phyloP scores from a whole-genome alignment of 2,113 vertebrate genomes.

The Cephalopholis sonnerati region DNA sequence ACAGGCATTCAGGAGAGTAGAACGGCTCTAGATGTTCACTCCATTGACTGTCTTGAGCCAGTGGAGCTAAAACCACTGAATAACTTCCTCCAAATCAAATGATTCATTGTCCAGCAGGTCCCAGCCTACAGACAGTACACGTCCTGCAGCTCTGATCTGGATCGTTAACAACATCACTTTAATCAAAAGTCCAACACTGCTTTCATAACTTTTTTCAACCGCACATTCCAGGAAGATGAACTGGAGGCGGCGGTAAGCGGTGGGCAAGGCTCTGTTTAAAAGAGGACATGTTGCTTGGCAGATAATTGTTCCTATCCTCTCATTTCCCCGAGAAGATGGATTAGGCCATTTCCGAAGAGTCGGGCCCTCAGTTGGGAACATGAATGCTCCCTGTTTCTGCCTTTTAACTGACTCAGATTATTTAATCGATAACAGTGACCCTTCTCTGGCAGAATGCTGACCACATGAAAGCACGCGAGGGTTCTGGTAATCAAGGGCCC shows the following conservation, averaged over 20 bases:
- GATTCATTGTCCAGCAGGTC: conserved; percentile 39
- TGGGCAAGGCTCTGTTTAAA: conserved; percentile 52
- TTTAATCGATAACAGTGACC: conserved; percentile 84
- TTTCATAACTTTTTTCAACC: conserved; percentile 63
- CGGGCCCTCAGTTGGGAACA: conserved; percentile 59
- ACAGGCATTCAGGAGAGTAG: not conserved
- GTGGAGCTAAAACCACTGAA: conserved; percentile 22
- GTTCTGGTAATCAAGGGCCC: conserved; percentile 72
- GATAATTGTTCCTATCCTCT: conserved; percentile 79
- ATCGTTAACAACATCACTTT: conserved; percentile 68
- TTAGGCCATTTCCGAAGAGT: conserved; percentile 76
- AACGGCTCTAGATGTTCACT: conserved; percentile 14
- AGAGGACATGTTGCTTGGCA: conserved; percentile 55
- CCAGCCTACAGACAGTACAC: not conserved
- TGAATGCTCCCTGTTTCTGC: conserved; percentile 78
- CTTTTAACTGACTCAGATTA: conserved; percentile 78
- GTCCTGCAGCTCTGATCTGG: conserved; percentile 62
- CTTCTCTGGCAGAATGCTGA: conserved; percentile 68
- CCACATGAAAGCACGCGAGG: conserved; percentile 82
- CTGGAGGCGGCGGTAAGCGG: conserved; percentile 32
- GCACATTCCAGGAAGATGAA: conserved; percentile 71
- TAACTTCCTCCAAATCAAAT: conserved; percentile 44
- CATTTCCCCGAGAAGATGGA: conserved; percentile 81
- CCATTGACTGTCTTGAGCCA: not conserved
- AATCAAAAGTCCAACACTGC: conserved; percentile 69